Evolutionary conservation across 2,113 vertebrate species (phyloP).

Genomic region (human): GRCh38 chr20:46630501-46631000

Average conservation of each 20-base stretch:
- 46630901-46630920: fast-evolving
- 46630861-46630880: neutral
- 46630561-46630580: neutral
- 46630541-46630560: fast-evolving
- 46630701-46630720: neutral
- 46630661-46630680: neutral
- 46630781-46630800: neutral
- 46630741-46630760: neutral
- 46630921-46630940: neutral
- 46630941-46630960: neutral
- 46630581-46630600: neutral
- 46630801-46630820: neutral
- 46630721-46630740: neutral
- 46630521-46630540: fast-evolving
- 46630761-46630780: too few species aligned
- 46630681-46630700: neutral
- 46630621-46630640: neutral
- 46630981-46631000: neutral
- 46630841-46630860: neutral
- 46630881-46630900: neutral
- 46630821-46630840: neutral
- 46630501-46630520: neutral
- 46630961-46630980: neutral
- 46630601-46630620: neutral
- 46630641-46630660: neutral